These are phyloP conservation scores for Lepus americanus DNA, from an alignment of 2,113 vertebrate genomes.

Conservation along the genomic window DNA sequence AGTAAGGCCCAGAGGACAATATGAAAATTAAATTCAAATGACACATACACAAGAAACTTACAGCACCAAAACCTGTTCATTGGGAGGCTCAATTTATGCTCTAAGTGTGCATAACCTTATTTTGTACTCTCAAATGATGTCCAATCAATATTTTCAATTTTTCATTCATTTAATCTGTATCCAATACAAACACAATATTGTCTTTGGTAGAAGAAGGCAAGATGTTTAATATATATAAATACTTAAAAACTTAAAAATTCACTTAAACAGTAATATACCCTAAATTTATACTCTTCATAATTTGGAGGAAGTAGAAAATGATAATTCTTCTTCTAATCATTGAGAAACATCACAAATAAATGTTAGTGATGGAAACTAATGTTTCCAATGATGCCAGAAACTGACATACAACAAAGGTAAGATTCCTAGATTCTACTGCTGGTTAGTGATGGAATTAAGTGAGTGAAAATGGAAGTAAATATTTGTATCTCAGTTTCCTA, in stretches of 20 bases:
- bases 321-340: slow-evolving; percentile 42
- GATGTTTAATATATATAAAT: background rate
- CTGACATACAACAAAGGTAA: background rate
- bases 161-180: slow-evolving; percentile 23
- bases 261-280: background rate
- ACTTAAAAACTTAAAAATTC: slow-evolving; percentile 13
- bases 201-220: background rate
- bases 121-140: background rate
- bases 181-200: background rate
- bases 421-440: background rate
- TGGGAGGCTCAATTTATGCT: background rate
- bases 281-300: background rate
- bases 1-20: slow-evolving; percentile 15
- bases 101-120: background rate
- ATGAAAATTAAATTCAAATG: slow-evolving; percentile 42
- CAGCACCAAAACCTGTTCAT: background rate
- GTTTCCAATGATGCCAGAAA: background rate
- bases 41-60: background rate
- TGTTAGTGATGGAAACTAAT: slow-evolving; percentile 16
- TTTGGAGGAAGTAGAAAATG: background rate
- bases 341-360: slow-evolving; percentile 52
- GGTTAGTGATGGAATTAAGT: background rate
- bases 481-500: slow-evolving; percentile 32
- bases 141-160: slow-evolving; percentile 21
- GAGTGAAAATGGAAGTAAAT: slow-evolving; percentile 51